Evolutionary conservation across 2,888 invertebrate genomes (phyloP).

Genomic region (Anarsia innoxiella): DNA sequence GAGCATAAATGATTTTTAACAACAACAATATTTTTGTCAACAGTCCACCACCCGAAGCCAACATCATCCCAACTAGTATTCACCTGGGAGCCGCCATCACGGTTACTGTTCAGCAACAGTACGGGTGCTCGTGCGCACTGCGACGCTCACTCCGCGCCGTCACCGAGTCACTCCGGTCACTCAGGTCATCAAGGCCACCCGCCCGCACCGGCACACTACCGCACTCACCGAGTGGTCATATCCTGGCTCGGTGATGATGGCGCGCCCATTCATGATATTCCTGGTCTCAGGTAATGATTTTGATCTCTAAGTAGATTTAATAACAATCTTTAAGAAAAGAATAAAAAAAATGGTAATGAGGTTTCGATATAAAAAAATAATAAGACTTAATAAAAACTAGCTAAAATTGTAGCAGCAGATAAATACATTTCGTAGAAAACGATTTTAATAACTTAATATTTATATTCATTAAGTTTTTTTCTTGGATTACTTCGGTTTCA

Average conservation of each 20-base stretch:
- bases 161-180: conserved; percentile 77
- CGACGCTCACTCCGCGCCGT: conserved; percentile 84
- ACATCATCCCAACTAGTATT: conserved; percentile 77
- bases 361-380: too few relatives aligned
- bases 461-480: too few relatives aligned
- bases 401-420: too few relatives aligned
- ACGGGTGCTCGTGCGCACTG: conserved; percentile 85
- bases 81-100: conserved; percentile 85
- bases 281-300: conserved; percentile 86
- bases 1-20: too few relatives aligned
- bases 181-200: conserved; percentile 77
- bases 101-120: conserved; percentile 84
- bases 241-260: conserved; percentile 86
- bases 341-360: too few relatives aligned
- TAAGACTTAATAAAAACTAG: too few relatives aligned
- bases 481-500: too few relatives aligned
- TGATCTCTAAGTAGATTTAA: conserved; percentile 24
- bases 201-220: conserved; percentile 57
- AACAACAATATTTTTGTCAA: too few relatives aligned
- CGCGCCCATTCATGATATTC: conserved; percentile 80
- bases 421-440: too few relatives aligned
- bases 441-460: too few relatives aligned
- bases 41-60: too few relatives aligned
- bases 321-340: too few relatives aligned
- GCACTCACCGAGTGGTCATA: conserved; percentile 82